Conservation (phyloP, 30 jellyfish, hydroid and myxozoan genomes). For the Hydractinia symbiolongicarpus region DNA sequence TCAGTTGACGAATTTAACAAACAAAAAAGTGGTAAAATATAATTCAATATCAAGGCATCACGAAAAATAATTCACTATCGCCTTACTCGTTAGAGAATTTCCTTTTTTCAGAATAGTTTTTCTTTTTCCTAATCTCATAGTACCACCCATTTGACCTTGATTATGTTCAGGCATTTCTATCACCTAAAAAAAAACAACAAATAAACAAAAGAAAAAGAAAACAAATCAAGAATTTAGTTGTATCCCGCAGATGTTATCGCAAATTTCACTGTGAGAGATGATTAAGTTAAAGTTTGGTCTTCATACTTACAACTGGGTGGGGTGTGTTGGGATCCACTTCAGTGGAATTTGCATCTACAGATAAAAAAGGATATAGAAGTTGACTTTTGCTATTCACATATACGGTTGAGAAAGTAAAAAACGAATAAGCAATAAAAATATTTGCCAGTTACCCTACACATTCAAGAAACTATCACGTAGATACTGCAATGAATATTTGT, state of each 20-base stretch:
- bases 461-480: too few species aligned
- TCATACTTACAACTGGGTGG: conserved; percentile 83
- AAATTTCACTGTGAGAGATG: not conserved
- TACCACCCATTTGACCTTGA: conserved; percentile 96
- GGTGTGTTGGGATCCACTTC: conserved; percentile 89
- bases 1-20: too few species aligned
- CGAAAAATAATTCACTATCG: too few species aligned
- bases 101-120: conserved; percentile 62
- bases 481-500: too few species aligned
- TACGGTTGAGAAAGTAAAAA: too few species aligned
- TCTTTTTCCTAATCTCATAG: conserved; percentile 92
- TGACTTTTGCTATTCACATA: too few species aligned
- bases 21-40: too few species aligned
- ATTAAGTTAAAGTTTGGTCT: not conserved
- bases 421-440: too few species aligned
- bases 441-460: too few species aligned
- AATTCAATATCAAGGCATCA: too few species aligned
- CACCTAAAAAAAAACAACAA: conserved; percentile 33
- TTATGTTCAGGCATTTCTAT: conserved; percentile 98
- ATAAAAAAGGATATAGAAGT: not conserved
- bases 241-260: not conserved
- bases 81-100: conserved; percentile 49
- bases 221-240: not conserved
- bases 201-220: not conserved
- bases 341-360: conserved; percentile 84